Base-by-base conservation (phyloP, 1,140 invertebrate species). In the Cotesia typhae region DNA sequence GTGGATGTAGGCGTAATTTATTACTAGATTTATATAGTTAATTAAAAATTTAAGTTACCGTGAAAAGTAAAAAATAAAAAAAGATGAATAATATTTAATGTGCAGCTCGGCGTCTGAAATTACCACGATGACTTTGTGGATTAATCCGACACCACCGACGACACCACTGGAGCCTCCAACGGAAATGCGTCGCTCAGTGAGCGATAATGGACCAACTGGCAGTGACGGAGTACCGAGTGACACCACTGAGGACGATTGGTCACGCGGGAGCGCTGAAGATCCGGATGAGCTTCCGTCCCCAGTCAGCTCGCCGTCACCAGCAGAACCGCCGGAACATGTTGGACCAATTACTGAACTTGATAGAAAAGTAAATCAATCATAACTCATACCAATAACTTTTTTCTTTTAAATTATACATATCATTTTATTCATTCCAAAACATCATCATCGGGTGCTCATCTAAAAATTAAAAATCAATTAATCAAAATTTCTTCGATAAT, bases 191-290 rank as follows among this genome's bases (percentile, higher is more conserved):
- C 81, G 82, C 74, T 88, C 83, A 66, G 88, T 84, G 4, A 88
- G 87, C 73, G 88, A 88, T 47, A 87, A 87, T 66, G 85, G 85
- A 1, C 87, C 87, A 4, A 80, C 84, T 4, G 88, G 88, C 37
- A 90, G 89, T 72, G 91, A 92, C 41, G 91, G 89, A 1, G 89
- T 91, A 12, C 90, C 89, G 35, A 92, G 91, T 80, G 91, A 88
- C 79, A 89, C 87, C 5, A 91, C 90, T 2, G 90, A 91, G 82
- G 92, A 92, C 79, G 90, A 92, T 67, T 92, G 91, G 91, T 92
- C 91, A 68, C 85, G 88, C 72, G 89, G 90, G 63, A 90, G 90
- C 78, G 87, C 88, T n/a, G 89, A 90, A 64, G 88, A 91, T 78
- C 89, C 88, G 3, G 88, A 90, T 71, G 84, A 90, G 68, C 84